A percentile compares a stretch with the other conserved stretches of the same genome.
These are phyloP conservation scores for Xestoiulus laeticollis DNA, from an alignment of 2,888 invertebrate species.

Conservation along the genomic window DNA sequence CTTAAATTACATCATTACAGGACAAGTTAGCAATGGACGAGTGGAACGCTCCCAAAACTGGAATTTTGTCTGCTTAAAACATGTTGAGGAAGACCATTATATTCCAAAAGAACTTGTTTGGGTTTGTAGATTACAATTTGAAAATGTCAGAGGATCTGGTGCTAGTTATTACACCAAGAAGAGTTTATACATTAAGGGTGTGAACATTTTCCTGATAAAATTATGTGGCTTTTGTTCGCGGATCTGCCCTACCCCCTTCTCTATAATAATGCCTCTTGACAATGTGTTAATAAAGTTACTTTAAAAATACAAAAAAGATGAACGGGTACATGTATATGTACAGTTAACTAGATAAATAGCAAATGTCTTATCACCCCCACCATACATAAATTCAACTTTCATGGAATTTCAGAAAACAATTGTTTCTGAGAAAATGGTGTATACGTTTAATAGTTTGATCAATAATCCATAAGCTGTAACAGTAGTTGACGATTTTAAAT, in stretches of 20 bases:
- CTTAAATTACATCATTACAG: not conserved
- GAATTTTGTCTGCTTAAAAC: not conserved
- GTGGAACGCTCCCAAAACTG: not conserved
- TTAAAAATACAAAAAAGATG: no score
- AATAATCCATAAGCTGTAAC: no score
- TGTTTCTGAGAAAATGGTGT: no score
- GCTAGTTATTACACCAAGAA: not conserved
- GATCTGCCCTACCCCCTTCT: not conserved
- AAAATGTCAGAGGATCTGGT: no score
- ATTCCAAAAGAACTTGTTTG: not conserved
- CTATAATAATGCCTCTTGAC: not conserved
- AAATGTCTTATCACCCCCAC: no score
- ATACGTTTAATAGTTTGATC: no score
- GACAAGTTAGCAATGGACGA: not conserved
- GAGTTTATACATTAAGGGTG: not conserved
- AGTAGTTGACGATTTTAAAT: no score
- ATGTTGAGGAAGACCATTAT: not conserved
- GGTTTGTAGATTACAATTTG: not conserved
- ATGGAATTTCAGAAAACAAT: no score
- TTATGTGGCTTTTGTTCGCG: not conserved
- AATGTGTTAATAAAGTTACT: no score
- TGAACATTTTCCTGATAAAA: slow-evolving; percentile 9
- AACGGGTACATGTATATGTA: no score
- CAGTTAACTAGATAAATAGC: no score
- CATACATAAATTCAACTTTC: no score